phyloP scores from a whole-genome alignment of 2,888 invertebrate genomes.

The Cheilosia impressa region DNA sequence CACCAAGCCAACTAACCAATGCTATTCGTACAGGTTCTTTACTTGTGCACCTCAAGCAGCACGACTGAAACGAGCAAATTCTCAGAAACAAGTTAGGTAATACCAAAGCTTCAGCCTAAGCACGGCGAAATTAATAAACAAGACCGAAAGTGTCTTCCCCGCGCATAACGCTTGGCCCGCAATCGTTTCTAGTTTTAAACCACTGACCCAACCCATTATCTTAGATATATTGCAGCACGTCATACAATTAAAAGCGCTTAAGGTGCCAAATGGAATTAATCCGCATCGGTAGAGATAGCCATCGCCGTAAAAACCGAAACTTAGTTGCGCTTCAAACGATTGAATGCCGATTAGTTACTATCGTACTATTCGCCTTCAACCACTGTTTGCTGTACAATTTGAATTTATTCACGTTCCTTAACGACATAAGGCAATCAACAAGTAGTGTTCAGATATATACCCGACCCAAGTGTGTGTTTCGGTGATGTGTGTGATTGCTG shows the following conservation, averaged over 20 bases:
- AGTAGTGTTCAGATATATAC: neutral
- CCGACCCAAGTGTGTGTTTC: neutral
- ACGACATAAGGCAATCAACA: slow-evolving; percentile 15
- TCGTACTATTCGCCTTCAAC: slow-evolving; percentile 2
- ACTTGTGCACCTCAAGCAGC: too few species aligned
- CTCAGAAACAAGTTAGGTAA: neutral
- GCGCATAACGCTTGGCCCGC: neutral
- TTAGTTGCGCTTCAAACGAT: slow-evolving; percentile 4
- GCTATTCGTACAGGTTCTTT: too few species aligned
- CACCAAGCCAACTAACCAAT: too few species aligned
- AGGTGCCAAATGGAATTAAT: slow-evolving; percentile 16
- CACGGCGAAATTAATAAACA: too few species aligned
- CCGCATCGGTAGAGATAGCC: neutral
- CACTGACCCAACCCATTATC: neutral
- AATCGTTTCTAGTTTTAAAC: neutral
- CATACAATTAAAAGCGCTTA: neutral
- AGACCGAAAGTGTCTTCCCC: too few species aligned
- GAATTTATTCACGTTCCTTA: slow-evolving; percentile 40
- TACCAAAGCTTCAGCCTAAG: neutral
- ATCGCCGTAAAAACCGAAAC: slow-evolving; percentile 21
- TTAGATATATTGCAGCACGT: slow-evolving; percentile 13
- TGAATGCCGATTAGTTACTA: neutral
- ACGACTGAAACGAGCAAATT: neutral
- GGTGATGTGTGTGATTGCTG: slow-evolving; percentile 35
- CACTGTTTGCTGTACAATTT: slow-evolving; percentile 5